Percentiles rank a stretch among this genome's conserved stretches.
phyloP scores from a whole-genome alignment of 1,140 invertebrate species.

The Formica exsecta region DNA sequence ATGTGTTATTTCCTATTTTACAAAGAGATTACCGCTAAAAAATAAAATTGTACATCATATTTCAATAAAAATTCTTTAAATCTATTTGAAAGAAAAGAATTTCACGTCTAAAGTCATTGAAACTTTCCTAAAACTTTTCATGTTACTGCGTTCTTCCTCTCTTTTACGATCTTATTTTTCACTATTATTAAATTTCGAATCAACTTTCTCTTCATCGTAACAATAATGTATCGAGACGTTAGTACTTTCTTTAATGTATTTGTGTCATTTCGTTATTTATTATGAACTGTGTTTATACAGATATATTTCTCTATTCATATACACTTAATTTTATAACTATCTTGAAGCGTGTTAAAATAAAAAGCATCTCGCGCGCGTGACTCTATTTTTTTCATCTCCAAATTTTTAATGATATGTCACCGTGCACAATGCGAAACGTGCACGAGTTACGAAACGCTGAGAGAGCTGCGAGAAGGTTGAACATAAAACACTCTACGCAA shows the following conservation, averaged over 20 bases:
- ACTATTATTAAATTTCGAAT: slow-evolving; percentile 5
- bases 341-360: background rate
- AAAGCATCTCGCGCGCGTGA: background rate
- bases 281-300: background rate
- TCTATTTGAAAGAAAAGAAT: slow-evolving; percentile 24
- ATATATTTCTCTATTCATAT: background rate
- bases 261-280: background rate
- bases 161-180: background rate
- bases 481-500: slow-evolving; percentile 22
- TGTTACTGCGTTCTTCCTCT: no score
- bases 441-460: background rate
- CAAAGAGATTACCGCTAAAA: background rate
- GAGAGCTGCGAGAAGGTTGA: slow-evolving; percentile 34
- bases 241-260: background rate
- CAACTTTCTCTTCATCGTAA: background rate
- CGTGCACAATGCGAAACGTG: background rate
- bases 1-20: background rate
- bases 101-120: background rate
- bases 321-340: background rate
- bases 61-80: background rate
- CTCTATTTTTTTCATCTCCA: background rate
- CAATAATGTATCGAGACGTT: background rate
- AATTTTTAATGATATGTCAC: slow-evolving; percentile 16
- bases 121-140: background rate
- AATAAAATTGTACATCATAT: background rate